Evolutionary conservation across 2,113 vertebrate genomes (phyloP), one percentile per base, ranked within the genome.

Genomic region (Aldabrachelys gigantea): DNA sequence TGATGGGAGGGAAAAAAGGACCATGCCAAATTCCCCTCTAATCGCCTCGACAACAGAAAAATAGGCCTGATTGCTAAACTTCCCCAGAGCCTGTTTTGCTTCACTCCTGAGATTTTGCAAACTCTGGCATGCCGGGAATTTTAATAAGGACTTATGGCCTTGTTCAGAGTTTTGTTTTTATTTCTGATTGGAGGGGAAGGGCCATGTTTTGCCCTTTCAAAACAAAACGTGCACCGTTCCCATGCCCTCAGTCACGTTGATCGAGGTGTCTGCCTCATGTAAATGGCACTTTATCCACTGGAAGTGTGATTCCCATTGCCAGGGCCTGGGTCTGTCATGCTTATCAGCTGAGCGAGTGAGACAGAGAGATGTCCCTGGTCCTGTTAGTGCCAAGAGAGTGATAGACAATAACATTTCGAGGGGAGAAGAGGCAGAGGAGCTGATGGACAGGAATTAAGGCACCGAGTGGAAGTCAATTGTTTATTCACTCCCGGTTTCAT

Each of bases 301-400:
- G 96, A 97, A 97, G 97, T 97, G 93, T 96, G 96, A 97, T 91
- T 83, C 96, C 96, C 97, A 95, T 98, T 98, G 97, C 94, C 80
- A 78, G 57, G 94, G 93, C 94, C 95, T 91, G 88, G 93, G 88
- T 97, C 96, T 97, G 96, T 97, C 96, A 97, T 47, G 91, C 97
- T 98, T 98, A 98, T 98, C 97, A 96, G 92, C 89, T 91, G 93
- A 89, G 93, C 84, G 86, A 88, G 94, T 22, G 91, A 97, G 95
- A 96, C 89, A 1, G 76, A 84, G 97, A 95, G 95, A 97, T 97
- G 96, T 93, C 89, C 95, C 93, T 88, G 13, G 95, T 62, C 91
- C 91, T 92, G 92, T 86, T 98, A 94, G 92, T 88, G 94, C 95
- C 93, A 76, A 84, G 59, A 94, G 94, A 96, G 89, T 95, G 97